Percentiles rank a stretch among this genome's conserved stretches.
These are phyloP conservation scores for Actenoides lindsayi DNA, from an alignment of 2,113 vertebrate genomes.

Conservation along the genomic window DNA sequence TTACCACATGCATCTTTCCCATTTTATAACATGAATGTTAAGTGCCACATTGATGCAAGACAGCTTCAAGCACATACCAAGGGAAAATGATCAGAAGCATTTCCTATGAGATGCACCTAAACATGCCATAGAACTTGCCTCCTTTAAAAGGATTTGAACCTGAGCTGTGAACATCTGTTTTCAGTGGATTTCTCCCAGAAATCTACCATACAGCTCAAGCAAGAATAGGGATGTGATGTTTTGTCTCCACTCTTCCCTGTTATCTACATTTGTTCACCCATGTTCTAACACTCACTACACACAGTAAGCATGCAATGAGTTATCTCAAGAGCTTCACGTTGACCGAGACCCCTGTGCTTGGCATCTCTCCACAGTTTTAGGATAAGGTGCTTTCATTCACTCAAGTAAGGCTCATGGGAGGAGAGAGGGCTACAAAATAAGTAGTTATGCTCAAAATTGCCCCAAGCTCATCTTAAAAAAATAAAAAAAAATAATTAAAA, in stretches of 20 bases:
- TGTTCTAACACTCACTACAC: background rate
- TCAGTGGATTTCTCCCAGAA: conserved; percentile 11
- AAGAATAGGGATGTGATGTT: background rate
- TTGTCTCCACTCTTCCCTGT: background rate
- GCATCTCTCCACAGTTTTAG: background rate
- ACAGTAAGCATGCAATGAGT: background rate
- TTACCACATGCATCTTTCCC: background rate
- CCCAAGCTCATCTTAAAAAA: background rate
- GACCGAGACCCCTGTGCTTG: background rate
- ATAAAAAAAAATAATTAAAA: too few species aligned
- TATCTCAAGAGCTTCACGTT: background rate
- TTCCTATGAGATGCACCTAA: background rate
- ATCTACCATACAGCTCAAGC: background rate
- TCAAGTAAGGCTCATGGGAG: background rate
- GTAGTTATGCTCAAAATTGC: background rate
- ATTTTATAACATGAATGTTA: background rate
- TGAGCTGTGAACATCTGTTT: background rate
- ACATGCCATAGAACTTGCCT: background rate
- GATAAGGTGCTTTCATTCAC: background rate
- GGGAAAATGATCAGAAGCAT: background rate
- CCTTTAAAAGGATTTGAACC: conserved; percentile 13
- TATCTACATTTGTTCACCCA: background rate
- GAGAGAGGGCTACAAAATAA: background rate
- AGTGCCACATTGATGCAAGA: background rate
- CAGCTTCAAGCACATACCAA: background rate